Conservation (phyloP, 2,888 invertebrate species). For the Hyalella azteca region DNA sequence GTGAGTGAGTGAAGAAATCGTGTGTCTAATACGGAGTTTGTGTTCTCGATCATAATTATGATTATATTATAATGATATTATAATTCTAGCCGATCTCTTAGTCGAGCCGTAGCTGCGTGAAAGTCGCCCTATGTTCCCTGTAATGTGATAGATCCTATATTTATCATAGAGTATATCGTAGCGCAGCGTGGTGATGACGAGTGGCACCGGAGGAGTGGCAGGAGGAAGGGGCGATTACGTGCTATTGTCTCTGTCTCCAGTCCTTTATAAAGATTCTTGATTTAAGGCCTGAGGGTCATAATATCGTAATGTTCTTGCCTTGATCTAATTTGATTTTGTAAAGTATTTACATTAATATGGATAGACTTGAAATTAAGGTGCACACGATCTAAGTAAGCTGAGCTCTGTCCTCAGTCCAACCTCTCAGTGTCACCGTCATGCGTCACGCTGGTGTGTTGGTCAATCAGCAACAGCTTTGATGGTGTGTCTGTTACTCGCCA, state of each 20-base stretch:
- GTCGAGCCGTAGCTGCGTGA: slow-evolving; percentile 16
- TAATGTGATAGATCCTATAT: slow-evolving; percentile 27
- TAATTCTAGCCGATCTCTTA: slow-evolving; percentile 21
- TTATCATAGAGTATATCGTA: neutral
- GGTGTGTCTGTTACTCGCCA: slow-evolving; percentile 27
- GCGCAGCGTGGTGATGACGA: neutral
- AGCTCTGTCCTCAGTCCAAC: too few relatives aligned
- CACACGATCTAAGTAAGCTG: too few relatives aligned
- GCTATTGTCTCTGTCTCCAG: too few relatives aligned
- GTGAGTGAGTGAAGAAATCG: neutral
- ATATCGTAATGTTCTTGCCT: too few relatives aligned
- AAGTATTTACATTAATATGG: too few relatives aligned
- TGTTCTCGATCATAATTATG: neutral
- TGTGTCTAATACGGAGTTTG: neutral
- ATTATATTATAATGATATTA: slow-evolving; percentile 1
- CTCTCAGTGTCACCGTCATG: too few relatives aligned
- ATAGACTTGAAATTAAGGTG: too few relatives aligned
- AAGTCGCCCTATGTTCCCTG: slow-evolving; percentile 23
- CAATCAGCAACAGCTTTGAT: slow-evolving; percentile 23
- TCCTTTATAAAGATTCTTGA: too few relatives aligned
- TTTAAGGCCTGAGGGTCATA: too few relatives aligned
- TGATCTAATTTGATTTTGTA: too few relatives aligned
- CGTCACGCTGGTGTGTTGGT: slow-evolving; percentile 1
- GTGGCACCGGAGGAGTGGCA: too few relatives aligned
- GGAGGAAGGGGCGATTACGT: neutral